phyloP scores from a whole-genome alignment of 2,113 vertebrate genomes.

The Monarcha castaneiventris region DNA sequence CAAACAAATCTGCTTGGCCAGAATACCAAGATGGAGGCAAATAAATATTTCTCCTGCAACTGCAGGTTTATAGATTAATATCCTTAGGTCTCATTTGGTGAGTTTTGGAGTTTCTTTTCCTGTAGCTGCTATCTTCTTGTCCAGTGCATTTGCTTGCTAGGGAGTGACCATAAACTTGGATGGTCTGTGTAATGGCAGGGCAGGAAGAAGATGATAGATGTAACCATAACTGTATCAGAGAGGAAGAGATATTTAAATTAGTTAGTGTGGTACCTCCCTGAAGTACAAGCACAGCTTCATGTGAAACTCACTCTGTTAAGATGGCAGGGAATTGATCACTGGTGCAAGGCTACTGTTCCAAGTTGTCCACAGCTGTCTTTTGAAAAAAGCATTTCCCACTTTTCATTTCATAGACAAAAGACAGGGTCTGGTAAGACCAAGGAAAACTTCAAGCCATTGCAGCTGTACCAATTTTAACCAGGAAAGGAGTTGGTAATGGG shows the following conservation, averaged over 20 bases:
- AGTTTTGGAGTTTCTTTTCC: not conserved
- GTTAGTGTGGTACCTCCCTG: not conserved
- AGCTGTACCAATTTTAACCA: not conserved
- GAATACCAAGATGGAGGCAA: slow-evolving; percentile 17
- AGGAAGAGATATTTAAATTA: not conserved
- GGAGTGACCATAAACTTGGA: not conserved
- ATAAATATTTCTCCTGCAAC: slow-evolving; percentile 5
- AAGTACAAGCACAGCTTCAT: not conserved
- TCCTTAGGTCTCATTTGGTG: not conserved
- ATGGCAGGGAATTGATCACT: not conserved
- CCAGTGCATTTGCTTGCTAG: not conserved
- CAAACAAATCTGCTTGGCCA: slow-evolving; percentile 24
- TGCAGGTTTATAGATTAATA: not conserved
- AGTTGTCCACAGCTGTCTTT: not conserved
- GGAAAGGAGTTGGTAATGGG: not conserved
- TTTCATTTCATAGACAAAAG: not conserved
- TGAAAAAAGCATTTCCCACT: not conserved
- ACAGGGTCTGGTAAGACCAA: not conserved
- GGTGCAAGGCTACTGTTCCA: accelerated
- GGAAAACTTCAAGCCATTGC: not conserved
- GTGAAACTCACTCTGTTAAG: not conserved
- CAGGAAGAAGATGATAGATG: not conserved
- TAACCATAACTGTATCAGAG: not conserved
- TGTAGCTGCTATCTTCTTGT: not conserved
- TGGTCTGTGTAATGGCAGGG: not conserved